Evolutionary conservation across 1,140 invertebrate genomes (phyloP), one percentile per base, ranked within the genome.

Genomic region (Drosophila biarmipes): DNA sequence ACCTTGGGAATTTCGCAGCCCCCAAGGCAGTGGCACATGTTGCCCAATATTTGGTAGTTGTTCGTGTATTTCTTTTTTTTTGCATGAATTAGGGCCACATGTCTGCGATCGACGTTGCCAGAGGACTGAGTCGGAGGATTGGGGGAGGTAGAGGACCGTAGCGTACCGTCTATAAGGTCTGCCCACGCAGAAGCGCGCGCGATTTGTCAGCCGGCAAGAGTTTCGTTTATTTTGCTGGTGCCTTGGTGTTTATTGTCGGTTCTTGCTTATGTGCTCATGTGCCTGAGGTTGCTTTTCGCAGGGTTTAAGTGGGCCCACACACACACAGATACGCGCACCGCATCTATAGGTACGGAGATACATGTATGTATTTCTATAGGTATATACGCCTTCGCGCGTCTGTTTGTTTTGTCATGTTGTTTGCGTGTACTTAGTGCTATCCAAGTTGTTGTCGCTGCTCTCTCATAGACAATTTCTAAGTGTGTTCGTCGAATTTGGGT

Each of bases 401-500:
- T 76, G 55, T 76, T 76, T 75, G 73, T 48, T 67, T 76, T 76
- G 53, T 74, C 55, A 72, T 82, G 72, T 75, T 85, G 59, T 62
- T 78, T 63, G 80, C 77, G 78, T 86, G 78, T 87, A 86, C 82
- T 82, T 86, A 82, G 82, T 87, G 82, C 61, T 75, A 82, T 86
- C 78, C 74, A 87, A 78, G 73, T 78, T 78, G 79, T 52, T 75
- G 80, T 79, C 54, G 43, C 61, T 71, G 67, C 56, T 81, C 82
- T 52, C 56, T 74, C 78, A 68, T 76, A 90, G 81, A 87, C 81
- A 90, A 87, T 90, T 86, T 90, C 81, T 90, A 90, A 82, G 82
- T 87, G 82, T 87, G 71, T 74, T 73, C 77, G 67, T 64, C 54
- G 73, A 90, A 90, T 90, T 90, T 90, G 55, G 87, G 87, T 90